Base-by-base conservation (phyloP, 2,888 invertebrate genomes). In the Dascillus cervinus region DNA sequence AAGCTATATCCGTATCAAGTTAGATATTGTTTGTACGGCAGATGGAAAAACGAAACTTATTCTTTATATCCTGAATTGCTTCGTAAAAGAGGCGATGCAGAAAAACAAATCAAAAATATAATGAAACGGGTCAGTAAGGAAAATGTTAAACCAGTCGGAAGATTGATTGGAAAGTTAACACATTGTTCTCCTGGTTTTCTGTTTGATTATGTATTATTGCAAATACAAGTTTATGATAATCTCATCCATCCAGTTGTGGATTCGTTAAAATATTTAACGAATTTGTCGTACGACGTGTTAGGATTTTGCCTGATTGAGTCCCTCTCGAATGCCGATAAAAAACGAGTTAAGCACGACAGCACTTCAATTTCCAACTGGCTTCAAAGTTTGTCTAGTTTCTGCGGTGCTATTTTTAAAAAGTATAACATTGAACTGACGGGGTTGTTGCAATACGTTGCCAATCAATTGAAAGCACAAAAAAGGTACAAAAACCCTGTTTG, bases 71-170 rank as follows among this genome's bases (percentile, higher is more conserved):
- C 96, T 0, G 75, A 82, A 21, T 65, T 98, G 29, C 75, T 94
- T 55, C 73, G 85, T 11, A 83, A 87, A 17, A 76, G 86, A 22
- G 92, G 89, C 1, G 86, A 89, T 56, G 82, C 88, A 0, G 76
- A 91, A 45, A 92, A 94, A 56, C 80, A 87, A 54, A 88, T 95
- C 26, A 94, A 94, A 60, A 91, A 91, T 45, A 84, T 96, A 19
- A 92, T 98, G 90, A 96, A 97, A 67, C 80, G 87, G 41, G 90
- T 92, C 19, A 94, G 94, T 51, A 99, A 98, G 60, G 98, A 99
- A 62, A 98, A 95, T 55, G 91, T 96, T 3, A 98, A 97, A 63
- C 91, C 89, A 1, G 87, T 94, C 39, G 98, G 98, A 1, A 74
- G 98, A 36, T 81, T 88, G 26, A 86, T 99, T 43, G 98, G 97